phyloP scores from a whole-genome alignment of 2,113 vertebrate species.

The Osmerus mordax region DNA sequence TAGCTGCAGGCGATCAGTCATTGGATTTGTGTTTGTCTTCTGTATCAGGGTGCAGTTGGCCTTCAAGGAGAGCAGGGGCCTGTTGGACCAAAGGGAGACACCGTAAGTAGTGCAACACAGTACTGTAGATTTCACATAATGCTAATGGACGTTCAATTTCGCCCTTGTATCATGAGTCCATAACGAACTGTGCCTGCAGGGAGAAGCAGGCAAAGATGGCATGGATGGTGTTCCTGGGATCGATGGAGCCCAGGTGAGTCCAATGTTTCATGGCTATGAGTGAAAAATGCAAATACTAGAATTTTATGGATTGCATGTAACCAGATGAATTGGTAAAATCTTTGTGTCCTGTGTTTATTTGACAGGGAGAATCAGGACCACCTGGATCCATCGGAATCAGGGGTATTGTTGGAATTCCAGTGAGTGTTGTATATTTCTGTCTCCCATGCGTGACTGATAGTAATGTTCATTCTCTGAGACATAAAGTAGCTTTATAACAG shows the following conservation, averaged over 20 bases:
- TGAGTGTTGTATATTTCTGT: slow-evolving; percentile 51
- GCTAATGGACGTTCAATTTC: too few relatives aligned
- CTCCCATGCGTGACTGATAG: too few relatives aligned
- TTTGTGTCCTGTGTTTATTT: slow-evolving; percentile 15
- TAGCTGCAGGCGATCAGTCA: background rate
- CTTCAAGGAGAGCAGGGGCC: slow-evolving; percentile 59
- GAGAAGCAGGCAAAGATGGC: slow-evolving; percentile 64
- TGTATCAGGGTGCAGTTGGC: slow-evolving; percentile 68
- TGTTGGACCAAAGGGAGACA: slow-evolving; percentile 67
- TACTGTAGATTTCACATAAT: background rate
- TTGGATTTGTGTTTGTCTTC: background rate
- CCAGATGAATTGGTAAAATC: background rate
- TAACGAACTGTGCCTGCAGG: slow-evolving; percentile 52
- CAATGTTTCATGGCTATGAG: background rate
- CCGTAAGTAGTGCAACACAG: slow-evolving; percentile 54
- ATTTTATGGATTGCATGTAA: background rate
- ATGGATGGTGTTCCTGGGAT: slow-evolving; percentile 64
- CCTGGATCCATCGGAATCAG: slow-evolving; percentile 66
- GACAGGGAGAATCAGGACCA: slow-evolving; percentile 70
- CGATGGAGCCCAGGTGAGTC: slow-evolving; percentile 67
- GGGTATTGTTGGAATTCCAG: slow-evolving; percentile 76
- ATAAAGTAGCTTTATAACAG: too few relatives aligned
- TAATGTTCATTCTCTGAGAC: too few relatives aligned
- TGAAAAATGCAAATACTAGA: background rate
- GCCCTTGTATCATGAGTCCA: background rate